Evolutionary conservation across 2,797 vertebrate genomes (phyloP), one percentile per base, ranked within the genome.

Genomic region (Eupleurogrammus muticus): DNA sequence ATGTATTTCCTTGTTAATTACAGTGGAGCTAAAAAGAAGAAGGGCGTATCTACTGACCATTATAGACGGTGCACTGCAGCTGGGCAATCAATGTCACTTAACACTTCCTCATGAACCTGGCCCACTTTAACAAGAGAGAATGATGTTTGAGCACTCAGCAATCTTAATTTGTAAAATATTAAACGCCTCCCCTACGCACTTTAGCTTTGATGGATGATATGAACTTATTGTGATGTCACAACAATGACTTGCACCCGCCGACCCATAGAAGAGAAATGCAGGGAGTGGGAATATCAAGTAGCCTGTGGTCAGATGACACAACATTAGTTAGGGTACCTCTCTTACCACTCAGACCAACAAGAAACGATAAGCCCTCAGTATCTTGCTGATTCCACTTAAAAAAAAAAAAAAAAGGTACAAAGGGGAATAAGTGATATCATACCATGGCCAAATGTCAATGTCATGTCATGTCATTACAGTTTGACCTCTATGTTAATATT

Each of bases 101-200:
- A 87, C 76, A 75, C 75, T 74, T 73, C 55, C 68, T 48, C 53
- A 75, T 78, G 67, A 87, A 87, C 80, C 72, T 24, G n/a, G 60
- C 56, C 77, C 64, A 77, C 74, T 90, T 85, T 67, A 77, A 34
- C 11, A 4, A 38, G 59, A 80, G 72, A 73, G 53, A 84, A 78
- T 72, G 73, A 87, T 80, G 72, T 66, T 73, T 55, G 60, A 68
- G 74, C 74, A 80, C 80, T 84, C 73, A 70, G 79, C 82, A 81
- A 87, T 84, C 85, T 83, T 87, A 89, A 91, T 90, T 91, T 89
- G 89, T 84, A 69, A 89, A 89, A 87, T 89, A 90, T 90, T 89
- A 88, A 80, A 79, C 75, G 72, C 70, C 76, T 83, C 79, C 80
- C 69, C 78, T 61, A 55, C 75, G 69, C 78, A 89, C 83, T 92